Percentiles rank a stretch among this genome's conserved stretches.
Evolutionary conservation across 2,797 vertebrate genomes (phyloP).

Genomic region (Eulemur albifrons): DNA sequence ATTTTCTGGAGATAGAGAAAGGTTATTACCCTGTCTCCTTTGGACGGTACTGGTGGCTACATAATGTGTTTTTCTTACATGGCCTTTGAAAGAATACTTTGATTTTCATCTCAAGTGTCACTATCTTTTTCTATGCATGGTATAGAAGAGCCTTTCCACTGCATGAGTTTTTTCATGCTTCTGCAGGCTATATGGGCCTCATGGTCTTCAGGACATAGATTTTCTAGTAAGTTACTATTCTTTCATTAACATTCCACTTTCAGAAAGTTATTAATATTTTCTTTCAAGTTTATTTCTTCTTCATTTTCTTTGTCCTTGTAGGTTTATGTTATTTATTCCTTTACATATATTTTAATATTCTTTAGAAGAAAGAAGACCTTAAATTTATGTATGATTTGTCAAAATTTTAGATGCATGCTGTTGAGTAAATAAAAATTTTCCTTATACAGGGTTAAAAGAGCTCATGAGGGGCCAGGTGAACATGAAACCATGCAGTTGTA

Average conservation of each 20-base stretch:
- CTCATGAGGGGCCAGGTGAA: neutral
- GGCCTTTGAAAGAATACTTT: neutral
- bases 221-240: neutral
- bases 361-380: neutral
- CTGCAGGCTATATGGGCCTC: neutral
- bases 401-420: neutral
- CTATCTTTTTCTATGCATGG: neutral
- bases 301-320: neutral
- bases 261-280: neutral
- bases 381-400: neutral
- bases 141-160: neutral
- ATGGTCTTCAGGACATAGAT: neutral
- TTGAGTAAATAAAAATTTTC: neutral
- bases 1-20: neutral
- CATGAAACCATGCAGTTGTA: neutral
- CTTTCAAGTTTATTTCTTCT: neutral
- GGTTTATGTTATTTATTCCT: neutral
- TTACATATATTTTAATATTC: neutral
- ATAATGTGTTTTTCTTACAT: neutral
- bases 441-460: neutral
- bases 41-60: neutral
- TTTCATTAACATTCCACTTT: neutral
- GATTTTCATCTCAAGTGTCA: neutral
- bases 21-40: neutral
- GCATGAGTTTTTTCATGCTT: neutral